These are phyloP conservation scores for Pteropus rufus DNA, from an alignment of 2,797 vertebrate genomes.

Conservation along the genomic window DNA sequence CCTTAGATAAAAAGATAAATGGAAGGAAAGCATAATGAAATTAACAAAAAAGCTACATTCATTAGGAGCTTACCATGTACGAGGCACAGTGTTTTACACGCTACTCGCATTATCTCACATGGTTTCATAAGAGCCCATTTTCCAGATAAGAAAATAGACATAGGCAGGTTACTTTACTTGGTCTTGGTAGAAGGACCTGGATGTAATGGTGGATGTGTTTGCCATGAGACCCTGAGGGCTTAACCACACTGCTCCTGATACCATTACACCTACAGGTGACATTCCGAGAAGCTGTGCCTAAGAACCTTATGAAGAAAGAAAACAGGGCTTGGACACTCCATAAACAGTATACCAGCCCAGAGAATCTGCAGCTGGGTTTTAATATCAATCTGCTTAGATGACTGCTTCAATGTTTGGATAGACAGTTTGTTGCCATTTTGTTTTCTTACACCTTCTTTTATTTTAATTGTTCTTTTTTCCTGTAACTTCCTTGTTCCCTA, in stretches of 20 bases:
- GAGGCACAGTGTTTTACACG: background rate
- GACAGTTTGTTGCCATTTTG: background rate
- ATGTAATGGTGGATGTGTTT: background rate
- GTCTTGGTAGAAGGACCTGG: background rate
- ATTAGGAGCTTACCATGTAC: background rate
- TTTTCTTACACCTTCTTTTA: background rate
- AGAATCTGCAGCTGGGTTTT: background rate
- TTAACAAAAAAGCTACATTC: background rate
- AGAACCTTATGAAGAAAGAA: background rate
- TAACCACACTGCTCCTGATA: background rate
- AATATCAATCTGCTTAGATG: background rate
- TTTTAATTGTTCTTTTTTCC: background rate
- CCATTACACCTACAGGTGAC: background rate
- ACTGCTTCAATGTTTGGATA: background rate
- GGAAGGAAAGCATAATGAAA: background rate
- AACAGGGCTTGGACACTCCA: background rate
- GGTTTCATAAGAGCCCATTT: background rate
- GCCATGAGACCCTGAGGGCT: background rate
- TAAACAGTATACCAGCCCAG: too few species aligned
- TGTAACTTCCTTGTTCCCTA: background rate
- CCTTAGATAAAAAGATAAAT: background rate
- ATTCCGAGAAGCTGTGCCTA: background rate
- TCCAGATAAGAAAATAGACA: background rate
- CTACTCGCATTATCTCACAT: background rate
- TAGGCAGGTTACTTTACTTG: background rate